These are phyloP conservation scores for Drosophila bocqueti DNA, from an alignment of 1,140 invertebrate species.

Conservation along the genomic window DNA sequence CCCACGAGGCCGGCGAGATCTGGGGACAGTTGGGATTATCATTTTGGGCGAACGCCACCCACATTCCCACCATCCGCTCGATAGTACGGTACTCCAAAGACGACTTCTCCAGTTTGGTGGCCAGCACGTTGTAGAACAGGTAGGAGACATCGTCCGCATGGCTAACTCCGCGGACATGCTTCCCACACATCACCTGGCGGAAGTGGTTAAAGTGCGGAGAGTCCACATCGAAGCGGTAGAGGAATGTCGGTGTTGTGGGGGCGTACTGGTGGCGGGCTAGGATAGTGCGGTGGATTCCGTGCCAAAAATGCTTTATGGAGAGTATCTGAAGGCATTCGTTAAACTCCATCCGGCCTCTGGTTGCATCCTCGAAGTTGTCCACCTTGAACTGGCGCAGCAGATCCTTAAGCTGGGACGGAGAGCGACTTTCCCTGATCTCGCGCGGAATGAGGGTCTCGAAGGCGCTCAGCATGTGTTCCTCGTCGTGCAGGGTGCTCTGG, in stretches of 20 bases:
- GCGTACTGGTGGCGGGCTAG: conserved; percentile 56
- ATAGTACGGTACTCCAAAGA: conserved; percentile 78
- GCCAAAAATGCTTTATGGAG: conserved; percentile 78
- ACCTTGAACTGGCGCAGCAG: conserved; percentile 52
- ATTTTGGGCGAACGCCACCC: conserved; percentile 82
- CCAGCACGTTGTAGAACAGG: conserved; percentile 86
- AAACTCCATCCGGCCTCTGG: conserved; percentile 51
- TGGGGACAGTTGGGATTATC: conserved; percentile 68
- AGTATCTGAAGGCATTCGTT: conserved; percentile 64
- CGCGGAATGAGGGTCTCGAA: conserved; percentile 56
- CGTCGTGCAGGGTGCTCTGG: conserved; percentile 42
- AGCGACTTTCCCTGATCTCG: conserved; percentile 31
- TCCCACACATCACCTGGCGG: conserved; percentile 78
- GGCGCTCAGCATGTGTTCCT: conserved; percentile 54
- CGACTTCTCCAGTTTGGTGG: conserved; percentile 77
- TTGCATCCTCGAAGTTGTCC: conserved; percentile 54
- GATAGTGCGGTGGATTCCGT: conserved; percentile 75
- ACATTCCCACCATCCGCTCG: conserved; percentile 78
- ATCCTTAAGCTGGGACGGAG: conserved; percentile 41
- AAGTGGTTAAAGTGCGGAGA: conserved; percentile 66
- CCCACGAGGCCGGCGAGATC: conserved; percentile 44
- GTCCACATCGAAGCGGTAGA: conserved; percentile 85
- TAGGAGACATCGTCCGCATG: conserved; percentile 89
- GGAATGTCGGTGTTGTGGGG: conserved; percentile 82
- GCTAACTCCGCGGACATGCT: conserved; percentile 77